Percentiles rank a stretch among this genome's conserved stretches.
phyloP scores from a whole-genome alignment of 2,888 invertebrate genomes.

The Neoaliturus tenellus region DNA sequence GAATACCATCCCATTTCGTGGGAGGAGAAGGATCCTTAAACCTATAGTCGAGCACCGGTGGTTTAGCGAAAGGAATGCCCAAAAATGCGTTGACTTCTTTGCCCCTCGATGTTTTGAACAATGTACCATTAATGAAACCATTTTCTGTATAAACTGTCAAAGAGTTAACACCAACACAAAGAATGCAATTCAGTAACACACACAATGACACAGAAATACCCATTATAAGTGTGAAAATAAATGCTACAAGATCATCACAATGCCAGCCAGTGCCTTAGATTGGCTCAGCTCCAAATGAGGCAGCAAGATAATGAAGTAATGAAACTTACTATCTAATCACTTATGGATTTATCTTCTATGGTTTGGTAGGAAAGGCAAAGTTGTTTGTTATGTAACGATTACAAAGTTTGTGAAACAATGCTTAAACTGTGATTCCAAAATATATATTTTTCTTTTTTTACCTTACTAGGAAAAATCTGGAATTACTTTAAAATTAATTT shows the following conservation, averaged over 20 bases:
- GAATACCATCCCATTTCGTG: constrained; percentile 1
- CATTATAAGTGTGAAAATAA: background rate
- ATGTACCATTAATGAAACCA: constrained; percentile 3
- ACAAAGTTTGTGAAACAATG: background rate
- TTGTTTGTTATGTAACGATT: background rate
- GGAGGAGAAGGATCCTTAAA: constrained; percentile 30
- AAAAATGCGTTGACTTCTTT: constrained; percentile 34
- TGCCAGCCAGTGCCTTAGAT: background rate
- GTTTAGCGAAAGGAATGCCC: constrained; percentile 42
- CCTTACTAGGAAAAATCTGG: too few relatives aligned
- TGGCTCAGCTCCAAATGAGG: background rate
- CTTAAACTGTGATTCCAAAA: too few relatives aligned
- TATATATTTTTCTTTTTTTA: too few relatives aligned
- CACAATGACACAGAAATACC: background rate
- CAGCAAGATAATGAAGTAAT: background rate
- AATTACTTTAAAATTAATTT: too few relatives aligned
- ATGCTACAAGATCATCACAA: background rate
- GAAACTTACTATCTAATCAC: background rate
- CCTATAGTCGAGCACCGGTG: constrained; percentile 7
- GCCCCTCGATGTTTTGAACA: constrained; percentile 31
- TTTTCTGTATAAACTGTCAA: background rate
- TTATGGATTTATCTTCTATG: background rate
- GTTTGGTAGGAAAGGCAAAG: background rate
- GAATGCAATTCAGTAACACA: background rate
- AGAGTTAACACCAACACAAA: background rate